Conservation (phyloP, 2,888 invertebrate genomes). For the Argyresthia albistria region DNA sequence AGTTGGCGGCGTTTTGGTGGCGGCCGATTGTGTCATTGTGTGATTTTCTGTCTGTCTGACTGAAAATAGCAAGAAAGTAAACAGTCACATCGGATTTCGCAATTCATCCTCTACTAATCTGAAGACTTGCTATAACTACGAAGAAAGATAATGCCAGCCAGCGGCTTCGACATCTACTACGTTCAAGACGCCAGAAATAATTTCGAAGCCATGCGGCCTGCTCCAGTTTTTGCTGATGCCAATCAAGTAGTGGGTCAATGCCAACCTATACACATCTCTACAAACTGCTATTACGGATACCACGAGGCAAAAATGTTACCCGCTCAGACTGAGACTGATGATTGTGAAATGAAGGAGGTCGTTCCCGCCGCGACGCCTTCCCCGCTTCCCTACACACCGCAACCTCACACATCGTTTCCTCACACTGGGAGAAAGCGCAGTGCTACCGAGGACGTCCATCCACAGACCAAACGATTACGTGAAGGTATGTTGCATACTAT, state of each 20-base stretch:
- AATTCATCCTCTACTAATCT: not conserved
- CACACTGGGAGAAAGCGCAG: conserved; percentile 47
- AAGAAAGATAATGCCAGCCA: conserved; percentile 43
- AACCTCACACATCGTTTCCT: conserved; percentile 11
- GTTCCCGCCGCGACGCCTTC: conserved; percentile 21
- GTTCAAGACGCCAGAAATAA: conserved; percentile 59
- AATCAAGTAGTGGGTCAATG: conserved; percentile 49
- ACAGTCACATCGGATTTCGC: not conserved
- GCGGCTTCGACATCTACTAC: conserved; percentile 45
- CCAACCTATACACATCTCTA: conserved; percentile 60
- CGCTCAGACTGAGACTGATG: conserved; percentile 28
- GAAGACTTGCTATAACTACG: too few species aligned
- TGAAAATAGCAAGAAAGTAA: not conserved
- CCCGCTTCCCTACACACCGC: not conserved
- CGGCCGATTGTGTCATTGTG: too few species aligned
- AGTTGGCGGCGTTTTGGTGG: too few species aligned
- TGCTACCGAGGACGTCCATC: conserved; percentile 43
- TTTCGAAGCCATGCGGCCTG: conserved; percentile 58
- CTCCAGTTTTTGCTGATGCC: conserved; percentile 47
- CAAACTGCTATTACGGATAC: conserved; percentile 68
- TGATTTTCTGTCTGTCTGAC: too few species aligned
- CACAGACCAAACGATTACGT: conserved; percentile 50
- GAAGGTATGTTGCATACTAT: conserved; percentile 45
- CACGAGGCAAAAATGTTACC: conserved; percentile 38
- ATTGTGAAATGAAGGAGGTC: conserved; percentile 56